Evolutionary conservation across 1,140 invertebrate genomes (phyloP).

Genomic region (Formica selysi): DNA sequence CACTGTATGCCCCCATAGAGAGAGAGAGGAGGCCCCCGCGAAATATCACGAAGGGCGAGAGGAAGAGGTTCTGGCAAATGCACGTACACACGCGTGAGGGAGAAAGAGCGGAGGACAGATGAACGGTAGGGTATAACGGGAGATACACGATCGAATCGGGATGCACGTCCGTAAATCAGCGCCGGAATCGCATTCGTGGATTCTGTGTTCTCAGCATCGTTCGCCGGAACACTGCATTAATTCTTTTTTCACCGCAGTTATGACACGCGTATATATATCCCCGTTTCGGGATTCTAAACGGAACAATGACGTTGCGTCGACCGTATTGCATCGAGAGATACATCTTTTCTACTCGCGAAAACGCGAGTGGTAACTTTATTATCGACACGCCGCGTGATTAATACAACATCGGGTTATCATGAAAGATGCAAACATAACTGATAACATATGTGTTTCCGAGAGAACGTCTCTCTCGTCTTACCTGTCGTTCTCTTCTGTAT

Average conservation of each 20-base stretch:
- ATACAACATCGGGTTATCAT: not conserved
- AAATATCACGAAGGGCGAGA: slow-evolving; percentile 70
- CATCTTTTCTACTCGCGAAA: no score
- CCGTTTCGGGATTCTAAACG: slow-evolving; percentile 40
- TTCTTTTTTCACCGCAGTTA: slow-evolving; percentile 53
- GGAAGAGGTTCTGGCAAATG: slow-evolving; percentile 63
- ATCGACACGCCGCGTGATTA: not conserved
- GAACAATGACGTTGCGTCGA: slow-evolving; percentile 32
- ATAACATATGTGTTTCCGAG: not conserved
- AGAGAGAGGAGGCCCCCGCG: slow-evolving; percentile 63
- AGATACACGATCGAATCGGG: slow-evolving; percentile 63
- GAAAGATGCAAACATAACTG: not conserved
- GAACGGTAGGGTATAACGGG: slow-evolving; percentile 3
- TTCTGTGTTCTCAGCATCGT: slow-evolving; percentile 69
- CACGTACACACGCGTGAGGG: slow-evolving; percentile 32
- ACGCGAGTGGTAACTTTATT: not conserved
- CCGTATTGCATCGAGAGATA: slow-evolving; percentile 24
- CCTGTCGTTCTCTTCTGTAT: slow-evolving; percentile 92
- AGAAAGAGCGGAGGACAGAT: slow-evolving; percentile 41
- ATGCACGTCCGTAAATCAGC: slow-evolving; percentile 68
- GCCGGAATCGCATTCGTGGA: slow-evolving; percentile 60
- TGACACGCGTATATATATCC: slow-evolving; percentile 16
- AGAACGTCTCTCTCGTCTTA: slow-evolving; percentile 64
- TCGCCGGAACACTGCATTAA: slow-evolving; percentile 66
- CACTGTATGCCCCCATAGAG: slow-evolving; percentile 51